phyloP scores from a whole-genome alignment of 2,113 vertebrate genomes.

The Tor tambroides region DNA sequence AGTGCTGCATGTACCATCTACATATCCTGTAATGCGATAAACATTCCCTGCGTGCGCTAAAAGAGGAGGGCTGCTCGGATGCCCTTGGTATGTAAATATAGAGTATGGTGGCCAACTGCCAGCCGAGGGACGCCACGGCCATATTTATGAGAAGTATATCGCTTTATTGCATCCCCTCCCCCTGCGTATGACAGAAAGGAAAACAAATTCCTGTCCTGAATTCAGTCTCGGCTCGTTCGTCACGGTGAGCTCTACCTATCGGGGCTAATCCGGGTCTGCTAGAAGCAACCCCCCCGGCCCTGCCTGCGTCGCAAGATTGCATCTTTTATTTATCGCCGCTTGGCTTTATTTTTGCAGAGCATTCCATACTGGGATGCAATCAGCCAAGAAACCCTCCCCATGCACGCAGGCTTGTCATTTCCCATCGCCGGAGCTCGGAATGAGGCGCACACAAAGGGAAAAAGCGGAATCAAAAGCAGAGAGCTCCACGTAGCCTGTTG shows the following conservation, averaged over 20 bases:
- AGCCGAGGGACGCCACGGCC: conserved; percentile 30
- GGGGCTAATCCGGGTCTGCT: conserved; percentile 76
- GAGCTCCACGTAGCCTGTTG: conserved; percentile 64
- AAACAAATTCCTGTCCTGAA: conserved; percentile 53
- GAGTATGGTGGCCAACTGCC: conserved; percentile 41
- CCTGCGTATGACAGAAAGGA: conserved; percentile 41
- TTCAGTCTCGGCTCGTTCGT: conserved; percentile 16
- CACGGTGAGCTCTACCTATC: conserved; percentile 65
- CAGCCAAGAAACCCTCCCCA: conserved; percentile 93
- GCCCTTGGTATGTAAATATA: conserved; percentile 53
- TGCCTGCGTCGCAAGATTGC: conserved; percentile 82
- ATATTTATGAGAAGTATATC: conserved; percentile 45
- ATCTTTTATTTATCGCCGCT: conserved; percentile 97
- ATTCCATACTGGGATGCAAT: conserved; percentile 96
- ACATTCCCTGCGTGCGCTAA: neutral
- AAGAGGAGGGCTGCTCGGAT: neutral
- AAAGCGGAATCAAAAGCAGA: conserved; percentile 69
- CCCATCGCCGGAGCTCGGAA: conserved; percentile 86
- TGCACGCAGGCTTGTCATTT: conserved; percentile 88
- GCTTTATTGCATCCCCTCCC: neutral
- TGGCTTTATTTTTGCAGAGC: conserved; percentile 93
- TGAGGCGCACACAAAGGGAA: conserved; percentile 68
- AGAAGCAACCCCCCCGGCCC: conserved; percentile 76
- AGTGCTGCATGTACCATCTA: neutral
- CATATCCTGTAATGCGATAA: neutral